phyloP scores from a whole-genome alignment of 2,797 vertebrate species.

The Anguilla anguilla region DNA sequence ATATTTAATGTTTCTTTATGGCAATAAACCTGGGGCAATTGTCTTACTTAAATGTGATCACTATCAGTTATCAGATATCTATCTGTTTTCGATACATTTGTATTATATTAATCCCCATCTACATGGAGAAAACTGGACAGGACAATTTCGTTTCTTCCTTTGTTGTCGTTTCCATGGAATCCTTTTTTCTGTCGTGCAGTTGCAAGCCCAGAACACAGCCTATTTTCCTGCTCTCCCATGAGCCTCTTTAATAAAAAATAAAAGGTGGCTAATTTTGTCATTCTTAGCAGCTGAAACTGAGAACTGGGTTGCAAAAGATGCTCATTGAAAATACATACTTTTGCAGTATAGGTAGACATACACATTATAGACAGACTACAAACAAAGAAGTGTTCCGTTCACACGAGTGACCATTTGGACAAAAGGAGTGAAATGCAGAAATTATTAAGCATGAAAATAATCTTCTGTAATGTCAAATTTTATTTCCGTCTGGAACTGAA shows the following conservation, averaged over 20 bases:
- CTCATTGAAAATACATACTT: no score
- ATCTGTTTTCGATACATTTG: neutral
- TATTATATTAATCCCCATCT: neutral
- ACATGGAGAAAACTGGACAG: neutral
- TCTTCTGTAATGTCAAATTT: neutral
- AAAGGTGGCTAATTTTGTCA: neutral
- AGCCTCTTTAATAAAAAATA: neutral
- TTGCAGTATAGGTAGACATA: neutral
- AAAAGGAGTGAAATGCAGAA: neutral
- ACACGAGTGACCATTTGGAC: neutral
- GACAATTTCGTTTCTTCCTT: neutral
- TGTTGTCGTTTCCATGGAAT: neutral
- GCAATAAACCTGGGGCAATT: neutral
- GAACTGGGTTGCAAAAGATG: no score
- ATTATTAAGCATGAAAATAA: neutral
- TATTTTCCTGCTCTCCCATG: neutral
- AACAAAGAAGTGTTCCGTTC: neutral
- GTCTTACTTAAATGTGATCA: neutral
- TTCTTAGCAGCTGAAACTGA: neutral
- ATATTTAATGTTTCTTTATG: constrained; percentile 7
- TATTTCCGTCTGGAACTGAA: neutral
- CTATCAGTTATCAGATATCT: neutral
- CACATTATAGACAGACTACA: neutral
- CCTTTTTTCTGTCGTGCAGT: neutral
- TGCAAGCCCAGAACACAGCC: neutral